Evolutionary conservation across 2,113 vertebrate genomes (phyloP).

Genomic region (Pomatostomus ruficeps): DNA sequence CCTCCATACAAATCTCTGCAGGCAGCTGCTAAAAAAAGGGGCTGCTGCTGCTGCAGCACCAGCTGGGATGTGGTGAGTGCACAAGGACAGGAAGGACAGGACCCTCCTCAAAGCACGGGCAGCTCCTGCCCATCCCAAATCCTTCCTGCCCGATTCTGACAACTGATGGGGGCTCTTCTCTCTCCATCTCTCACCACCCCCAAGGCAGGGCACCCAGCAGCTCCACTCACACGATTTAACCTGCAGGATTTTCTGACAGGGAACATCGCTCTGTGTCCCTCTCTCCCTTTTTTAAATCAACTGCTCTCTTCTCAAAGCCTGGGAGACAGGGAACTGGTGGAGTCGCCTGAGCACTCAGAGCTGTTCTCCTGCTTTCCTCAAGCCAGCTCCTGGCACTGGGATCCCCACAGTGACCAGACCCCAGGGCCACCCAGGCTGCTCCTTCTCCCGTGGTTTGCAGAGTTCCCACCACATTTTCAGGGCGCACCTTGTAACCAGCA

Average conservation of each 20-base stretch:
- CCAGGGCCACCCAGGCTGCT: background rate
- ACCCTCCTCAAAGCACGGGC: background rate
- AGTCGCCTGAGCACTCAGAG: background rate
- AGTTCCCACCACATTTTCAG: rapidly evolving
- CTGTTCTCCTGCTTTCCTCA: background rate
- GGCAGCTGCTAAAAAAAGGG: background rate
- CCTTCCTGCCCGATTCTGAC: rapidly evolving
- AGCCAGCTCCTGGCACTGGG: background rate
- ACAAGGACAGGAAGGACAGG: background rate
- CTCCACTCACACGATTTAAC: background rate
- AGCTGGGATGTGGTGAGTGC: background rate
- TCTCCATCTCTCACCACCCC: background rate
- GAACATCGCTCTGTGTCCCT: background rate
- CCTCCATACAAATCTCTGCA: background rate
- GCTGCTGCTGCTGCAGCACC: background rate
- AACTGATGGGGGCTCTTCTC: rapidly evolving
- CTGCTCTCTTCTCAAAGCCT: background rate
- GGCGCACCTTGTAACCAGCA: background rate
- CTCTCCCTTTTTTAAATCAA: background rate
- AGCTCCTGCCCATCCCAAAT: background rate
- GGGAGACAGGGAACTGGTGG: rapidly evolving
- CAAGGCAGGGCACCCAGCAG: background rate
- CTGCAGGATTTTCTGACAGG: background rate
- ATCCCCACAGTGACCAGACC: background rate
- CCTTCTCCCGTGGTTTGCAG: background rate